Evolutionary conservation across 2,888 invertebrate species (phyloP).

Genomic region (Lasioglossum malachurum): DNA sequence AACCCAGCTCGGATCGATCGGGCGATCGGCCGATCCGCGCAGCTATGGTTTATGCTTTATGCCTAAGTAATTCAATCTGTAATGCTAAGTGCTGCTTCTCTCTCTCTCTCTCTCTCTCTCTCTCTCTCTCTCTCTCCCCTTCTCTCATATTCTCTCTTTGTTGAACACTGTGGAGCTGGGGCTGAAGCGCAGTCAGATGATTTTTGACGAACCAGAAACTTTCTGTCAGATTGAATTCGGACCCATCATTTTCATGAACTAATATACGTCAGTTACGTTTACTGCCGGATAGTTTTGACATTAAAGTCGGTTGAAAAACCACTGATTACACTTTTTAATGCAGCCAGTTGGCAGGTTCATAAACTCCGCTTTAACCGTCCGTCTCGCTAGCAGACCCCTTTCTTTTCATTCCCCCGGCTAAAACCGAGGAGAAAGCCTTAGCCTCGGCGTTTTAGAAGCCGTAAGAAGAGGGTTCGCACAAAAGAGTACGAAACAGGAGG

Average conservation of each 20-base stretch:
- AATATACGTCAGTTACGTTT: not conserved
- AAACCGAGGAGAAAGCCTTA: conserved; percentile 32
- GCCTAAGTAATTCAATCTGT: conserved; percentile 55
- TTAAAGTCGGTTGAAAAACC: not conserved
- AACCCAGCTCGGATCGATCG: conserved; percentile 46
- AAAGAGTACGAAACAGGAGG: conserved; percentile 46
- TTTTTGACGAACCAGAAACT: not conserved
- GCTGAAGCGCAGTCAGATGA: not conserved
- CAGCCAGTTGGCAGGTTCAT: conserved; percentile 34
- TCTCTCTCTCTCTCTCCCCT: not conserved
- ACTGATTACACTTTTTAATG: conserved; percentile 42
- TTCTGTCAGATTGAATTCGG: not conserved
- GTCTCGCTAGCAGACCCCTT: conserved; percentile 27
- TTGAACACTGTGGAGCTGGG: not conserved
- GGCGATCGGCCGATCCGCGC: conserved; percentile 25
- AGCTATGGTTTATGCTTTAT: conserved; percentile 48
- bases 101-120: not conserved
- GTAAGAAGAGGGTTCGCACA: not conserved
- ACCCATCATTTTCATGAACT: not conserved
- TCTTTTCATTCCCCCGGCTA: conserved; percentile 30
- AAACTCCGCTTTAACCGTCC: conserved; percentile 59
- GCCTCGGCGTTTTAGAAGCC: conserved; percentile 23
- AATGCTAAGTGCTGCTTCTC: conserved; percentile 40
- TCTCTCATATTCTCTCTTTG: not conserved
- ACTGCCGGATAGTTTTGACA: not conserved